phyloP scores from a whole-genome alignment of 2,113 vertebrate species.

The Cololabis saira region DNA sequence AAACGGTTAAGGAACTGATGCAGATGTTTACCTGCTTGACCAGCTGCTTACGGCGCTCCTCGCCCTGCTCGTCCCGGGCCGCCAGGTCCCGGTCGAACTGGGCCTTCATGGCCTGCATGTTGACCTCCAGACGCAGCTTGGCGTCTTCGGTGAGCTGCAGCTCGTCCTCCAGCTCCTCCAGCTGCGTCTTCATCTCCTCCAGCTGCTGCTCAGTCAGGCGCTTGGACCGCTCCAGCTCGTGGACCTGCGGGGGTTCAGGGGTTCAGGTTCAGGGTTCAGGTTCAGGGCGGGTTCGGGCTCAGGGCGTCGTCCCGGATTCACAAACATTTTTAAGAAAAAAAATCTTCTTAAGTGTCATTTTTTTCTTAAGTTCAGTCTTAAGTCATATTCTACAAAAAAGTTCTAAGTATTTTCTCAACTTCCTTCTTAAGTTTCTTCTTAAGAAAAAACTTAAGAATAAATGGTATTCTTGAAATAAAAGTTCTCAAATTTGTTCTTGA shows the following conservation, averaged over 20 bases:
- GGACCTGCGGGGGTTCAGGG: constrained; percentile 82
- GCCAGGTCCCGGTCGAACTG: constrained; percentile 96
- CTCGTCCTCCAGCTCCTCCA: constrained; percentile 98
- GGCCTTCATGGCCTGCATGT: constrained; percentile 97
- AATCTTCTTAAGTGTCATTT: too few relatives aligned
- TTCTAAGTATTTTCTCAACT: too few relatives aligned
- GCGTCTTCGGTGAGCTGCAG: constrained; percentile 97
- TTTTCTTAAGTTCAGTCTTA: too few relatives aligned
- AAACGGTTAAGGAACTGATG: too few relatives aligned
- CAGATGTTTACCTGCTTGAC: constrained; percentile 97
- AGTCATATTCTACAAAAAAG: too few relatives aligned
- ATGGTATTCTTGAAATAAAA: too few relatives aligned
- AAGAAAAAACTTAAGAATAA: too few relatives aligned
- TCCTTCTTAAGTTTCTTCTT: too few relatives aligned
- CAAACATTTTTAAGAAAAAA: too few relatives aligned
- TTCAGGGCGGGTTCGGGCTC: too few relatives aligned
- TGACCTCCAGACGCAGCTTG: constrained; percentile 96
- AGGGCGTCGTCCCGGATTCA: too few relatives aligned
- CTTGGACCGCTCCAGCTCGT: constrained; percentile 96
- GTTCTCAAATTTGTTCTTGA: too few relatives aligned
- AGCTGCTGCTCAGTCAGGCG: constrained; percentile 95
- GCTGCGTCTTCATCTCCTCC: constrained; percentile 94
- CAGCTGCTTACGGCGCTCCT: constrained; percentile 95
- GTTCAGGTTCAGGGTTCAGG: background rate
- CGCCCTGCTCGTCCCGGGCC: constrained; percentile 92